Evolutionary conservation across 2,113 vertebrate species (phyloP).

Genomic region (Phyllostomus discolor): DNA sequence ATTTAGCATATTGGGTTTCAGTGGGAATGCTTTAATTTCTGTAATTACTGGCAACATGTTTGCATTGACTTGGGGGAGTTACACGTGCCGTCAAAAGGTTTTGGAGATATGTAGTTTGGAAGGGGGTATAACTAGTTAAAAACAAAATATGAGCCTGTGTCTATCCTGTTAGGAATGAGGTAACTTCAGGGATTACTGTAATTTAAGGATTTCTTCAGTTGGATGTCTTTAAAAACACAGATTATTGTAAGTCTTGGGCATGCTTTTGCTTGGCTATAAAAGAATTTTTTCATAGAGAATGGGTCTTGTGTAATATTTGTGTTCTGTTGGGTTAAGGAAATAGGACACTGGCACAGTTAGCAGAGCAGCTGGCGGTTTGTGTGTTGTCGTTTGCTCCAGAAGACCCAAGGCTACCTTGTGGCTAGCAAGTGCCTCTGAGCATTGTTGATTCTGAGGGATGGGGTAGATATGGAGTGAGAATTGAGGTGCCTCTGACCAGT

Average conservation of each 20-base stretch:
- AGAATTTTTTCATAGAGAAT: background rate
- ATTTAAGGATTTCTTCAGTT: background rate
- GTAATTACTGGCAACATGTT: background rate
- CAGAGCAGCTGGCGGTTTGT: background rate
- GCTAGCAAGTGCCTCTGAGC: background rate
- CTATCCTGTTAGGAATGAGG: background rate
- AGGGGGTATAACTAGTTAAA: background rate
- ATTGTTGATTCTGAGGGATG: background rate
- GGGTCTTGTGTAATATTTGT: background rate
- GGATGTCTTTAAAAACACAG: background rate
- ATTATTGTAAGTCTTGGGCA: background rate
- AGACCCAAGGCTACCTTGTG: background rate
- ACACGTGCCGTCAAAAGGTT: background rate
- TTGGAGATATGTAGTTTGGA: background rate
- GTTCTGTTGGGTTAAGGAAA: background rate
- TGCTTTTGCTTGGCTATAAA: background rate
- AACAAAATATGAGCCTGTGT: background rate
- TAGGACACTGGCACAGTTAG: background rate
- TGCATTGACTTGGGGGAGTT: background rate
- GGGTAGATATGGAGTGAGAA: background rate
- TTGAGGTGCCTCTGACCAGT: background rate
- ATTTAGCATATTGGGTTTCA: background rate
- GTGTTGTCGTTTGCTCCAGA: background rate
- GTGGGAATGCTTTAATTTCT: conserved; percentile 1
- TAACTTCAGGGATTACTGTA: background rate